Conservation (phyloP, 2,113 vertebrate species). For the Pseudopipra pipra region DNA sequence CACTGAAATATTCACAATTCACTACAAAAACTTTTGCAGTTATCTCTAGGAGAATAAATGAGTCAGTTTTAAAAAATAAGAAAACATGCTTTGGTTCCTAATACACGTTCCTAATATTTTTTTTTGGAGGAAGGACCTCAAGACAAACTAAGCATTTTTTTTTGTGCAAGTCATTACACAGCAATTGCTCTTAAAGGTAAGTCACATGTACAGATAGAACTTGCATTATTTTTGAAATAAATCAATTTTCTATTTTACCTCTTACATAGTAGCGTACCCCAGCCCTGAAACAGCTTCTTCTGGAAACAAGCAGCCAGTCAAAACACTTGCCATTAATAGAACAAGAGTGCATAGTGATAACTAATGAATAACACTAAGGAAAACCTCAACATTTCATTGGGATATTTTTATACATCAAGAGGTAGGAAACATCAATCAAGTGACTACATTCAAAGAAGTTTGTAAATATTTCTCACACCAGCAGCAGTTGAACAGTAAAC, state of each 20-base stretch:
- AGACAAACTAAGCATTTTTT: background rate
- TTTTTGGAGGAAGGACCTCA: background rate
- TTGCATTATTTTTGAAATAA: background rate
- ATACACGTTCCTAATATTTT: background rate
- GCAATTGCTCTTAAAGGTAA: background rate
- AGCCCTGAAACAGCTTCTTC: constrained; percentile 94
- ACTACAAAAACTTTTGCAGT: background rate
- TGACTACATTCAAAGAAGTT: background rate
- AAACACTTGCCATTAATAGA: constrained; percentile 91
- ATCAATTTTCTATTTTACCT: constrained; percentile 75
- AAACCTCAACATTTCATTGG: background rate
- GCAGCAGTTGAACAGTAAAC: background rate
- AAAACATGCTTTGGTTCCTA: background rate
- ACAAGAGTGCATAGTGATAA: constrained; percentile 88
- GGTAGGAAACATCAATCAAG: background rate
- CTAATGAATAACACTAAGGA: constrained; percentile 72
- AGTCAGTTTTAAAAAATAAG: background rate
- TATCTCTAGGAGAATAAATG: background rate
- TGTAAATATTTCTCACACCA: background rate
- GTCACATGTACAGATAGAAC: background rate
- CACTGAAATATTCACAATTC: background rate
- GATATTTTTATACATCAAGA: background rate
- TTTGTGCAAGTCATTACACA: background rate
- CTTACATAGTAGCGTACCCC: constrained; percentile 94
- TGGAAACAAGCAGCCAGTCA: constrained; percentile 92